These are phyloP conservation scores for Nemotelus pantherinus DNA, from an alignment of 2,888 invertebrate species.

Conservation along the genomic window DNA sequence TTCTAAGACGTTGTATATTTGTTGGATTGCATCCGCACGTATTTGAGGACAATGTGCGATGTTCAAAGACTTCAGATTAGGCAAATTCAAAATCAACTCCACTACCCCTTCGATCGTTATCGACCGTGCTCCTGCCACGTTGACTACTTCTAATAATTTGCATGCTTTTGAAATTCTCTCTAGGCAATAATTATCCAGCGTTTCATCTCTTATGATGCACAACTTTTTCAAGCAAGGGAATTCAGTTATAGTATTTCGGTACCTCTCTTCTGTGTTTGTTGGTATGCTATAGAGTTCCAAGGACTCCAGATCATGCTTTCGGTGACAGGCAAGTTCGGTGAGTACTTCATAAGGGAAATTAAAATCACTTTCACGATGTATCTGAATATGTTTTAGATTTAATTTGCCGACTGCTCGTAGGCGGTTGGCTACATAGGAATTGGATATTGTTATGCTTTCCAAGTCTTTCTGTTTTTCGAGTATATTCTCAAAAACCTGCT, in stretches of 20 bases:
- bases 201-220: conserved; percentile 14
- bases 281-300: conserved; percentile 11
- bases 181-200: background rate
- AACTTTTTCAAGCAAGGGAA: conserved; percentile 22
- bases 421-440: background rate
- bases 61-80: background rate
- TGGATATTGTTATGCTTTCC: conserved; percentile 41
- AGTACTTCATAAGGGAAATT: background rate
- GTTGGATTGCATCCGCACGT: background rate
- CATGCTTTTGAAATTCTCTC: background rate
- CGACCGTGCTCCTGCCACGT: background rate
- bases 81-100: background rate
- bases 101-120: background rate
- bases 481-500: conserved; percentile 22
- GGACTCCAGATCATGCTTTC: background rate
- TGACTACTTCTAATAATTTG: conserved; percentile 8
- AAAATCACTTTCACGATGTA: background rate
- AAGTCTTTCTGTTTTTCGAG: conserved; percentile 36
- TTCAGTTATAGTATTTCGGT: background rate
- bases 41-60: background rate
- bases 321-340: conserved; percentile 8
- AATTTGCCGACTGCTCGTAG: background rate
- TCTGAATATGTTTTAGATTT: conserved; percentile 16
- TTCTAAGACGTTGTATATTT: conserved; percentile 14
- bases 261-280: background rate